Percentiles rank a stretch among this genome's conserved stretches.
These are phyloP conservation scores for Aporrectodea caliginosa DNA, from an alignment of 1,140 invertebrate genomes.

Conservation along the genomic window DNA sequence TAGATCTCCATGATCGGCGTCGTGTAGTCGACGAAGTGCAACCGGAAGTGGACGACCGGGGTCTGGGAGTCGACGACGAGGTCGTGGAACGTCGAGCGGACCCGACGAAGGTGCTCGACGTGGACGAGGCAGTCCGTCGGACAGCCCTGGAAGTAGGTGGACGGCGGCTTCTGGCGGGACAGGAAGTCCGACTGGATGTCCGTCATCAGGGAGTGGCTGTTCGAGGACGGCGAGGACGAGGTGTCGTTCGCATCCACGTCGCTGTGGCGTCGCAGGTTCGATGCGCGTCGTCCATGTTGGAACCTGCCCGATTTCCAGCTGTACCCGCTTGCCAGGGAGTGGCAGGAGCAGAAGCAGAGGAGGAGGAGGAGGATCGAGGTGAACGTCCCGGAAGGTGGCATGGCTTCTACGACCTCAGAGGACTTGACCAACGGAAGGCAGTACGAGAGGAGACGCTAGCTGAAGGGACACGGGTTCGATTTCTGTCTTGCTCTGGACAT, in stretches of 20 bases:
- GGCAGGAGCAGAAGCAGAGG: neutral
- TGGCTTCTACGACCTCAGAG: neutral
- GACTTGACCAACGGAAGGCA: neutral
- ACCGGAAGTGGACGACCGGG: constrained; percentile 23
- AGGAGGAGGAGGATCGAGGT: neutral
- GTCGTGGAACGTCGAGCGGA: neutral
- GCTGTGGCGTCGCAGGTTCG: neutral
- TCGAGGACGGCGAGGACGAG: constrained; percentile 2
- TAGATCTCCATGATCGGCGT: constrained; percentile 25
- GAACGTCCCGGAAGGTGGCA: neutral
- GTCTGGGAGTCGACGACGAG: constrained; percentile 24
- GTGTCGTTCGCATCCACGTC: neutral
- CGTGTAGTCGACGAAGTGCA: constrained; percentile 24
- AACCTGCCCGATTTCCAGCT: neutral
- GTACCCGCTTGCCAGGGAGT: too few species aligned
- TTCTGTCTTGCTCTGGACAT: too few species aligned
- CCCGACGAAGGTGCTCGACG: neutral
- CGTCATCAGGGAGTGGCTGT: neutral
- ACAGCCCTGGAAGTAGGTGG: neutral
- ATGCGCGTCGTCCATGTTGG: neutral
- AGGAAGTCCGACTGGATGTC: constrained; percentile 1
- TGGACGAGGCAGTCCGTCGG: neutral
- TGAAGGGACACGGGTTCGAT: too few species aligned
- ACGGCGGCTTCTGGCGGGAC: neutral
- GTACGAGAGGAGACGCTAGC: too few species aligned